Conservation (phyloP, 2,113 vertebrate species). For the Pelvicachromis taeniatus region DNA sequence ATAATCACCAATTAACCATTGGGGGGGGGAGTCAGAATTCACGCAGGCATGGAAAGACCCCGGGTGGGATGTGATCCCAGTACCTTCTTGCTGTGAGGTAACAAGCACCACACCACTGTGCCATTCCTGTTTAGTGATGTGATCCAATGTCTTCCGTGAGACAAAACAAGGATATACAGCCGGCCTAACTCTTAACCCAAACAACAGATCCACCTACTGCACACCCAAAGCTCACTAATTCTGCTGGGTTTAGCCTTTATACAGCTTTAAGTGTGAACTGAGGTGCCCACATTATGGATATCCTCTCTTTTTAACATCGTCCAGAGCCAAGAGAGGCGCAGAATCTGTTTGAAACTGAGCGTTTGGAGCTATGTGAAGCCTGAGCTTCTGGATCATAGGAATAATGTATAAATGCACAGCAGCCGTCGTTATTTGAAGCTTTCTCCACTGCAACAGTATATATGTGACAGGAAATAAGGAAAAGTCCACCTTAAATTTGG, state of each 20-base stretch:
- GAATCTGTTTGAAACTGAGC: neutral
- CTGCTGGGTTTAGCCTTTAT: neutral
- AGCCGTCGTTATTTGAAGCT: neutral
- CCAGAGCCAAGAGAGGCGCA: neutral
- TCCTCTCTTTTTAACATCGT: neutral
- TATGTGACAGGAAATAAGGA: neutral
- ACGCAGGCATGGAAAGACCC: neutral
- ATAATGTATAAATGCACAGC: neutral
- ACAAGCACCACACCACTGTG: neutral
- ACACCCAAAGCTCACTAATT: neutral
- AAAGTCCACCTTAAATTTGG: neutral
- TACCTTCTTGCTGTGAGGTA: neutral
- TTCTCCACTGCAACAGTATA: neutral
- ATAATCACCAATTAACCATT: neutral
- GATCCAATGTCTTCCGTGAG: neutral
- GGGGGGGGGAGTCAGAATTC: neutral
- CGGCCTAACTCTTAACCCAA: accelerated
- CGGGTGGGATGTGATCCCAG: neutral
- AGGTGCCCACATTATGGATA: neutral
- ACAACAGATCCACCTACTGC: neutral
- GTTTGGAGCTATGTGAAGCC: neutral
- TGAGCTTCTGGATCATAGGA: neutral
- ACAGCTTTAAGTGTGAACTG: neutral
- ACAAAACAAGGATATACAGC: neutral
- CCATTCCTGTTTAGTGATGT: neutral